Evolutionary conservation across 2,888 invertebrate species (phyloP), one percentile per base, ranked within the genome.

Genomic region (Andrena minutula): DNA sequence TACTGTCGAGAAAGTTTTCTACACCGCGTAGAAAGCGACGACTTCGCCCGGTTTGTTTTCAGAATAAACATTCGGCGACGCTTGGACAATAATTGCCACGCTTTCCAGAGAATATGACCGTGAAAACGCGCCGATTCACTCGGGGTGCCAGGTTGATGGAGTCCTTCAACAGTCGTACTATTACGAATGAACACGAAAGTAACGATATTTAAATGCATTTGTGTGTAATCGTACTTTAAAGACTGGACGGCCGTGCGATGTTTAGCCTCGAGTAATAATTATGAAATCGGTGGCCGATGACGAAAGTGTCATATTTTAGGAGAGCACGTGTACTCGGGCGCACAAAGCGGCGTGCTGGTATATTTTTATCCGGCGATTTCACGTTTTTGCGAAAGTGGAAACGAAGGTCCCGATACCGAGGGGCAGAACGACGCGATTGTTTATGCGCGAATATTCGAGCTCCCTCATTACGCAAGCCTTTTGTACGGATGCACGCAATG

Each of bases 231-330:
- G 26, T 10, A 10, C 12, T 6, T 32, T 16, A 64, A 32, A 35
- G 8, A 61, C 32, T 20, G 12, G 16, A 28, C 30, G 47, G 20
- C 7, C 41, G 20, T 16, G 23, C 64, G 65, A 28, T 66, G 53
- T 16, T 66, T 12, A 69, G 26, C 74, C 58, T 41, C 75, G 66
- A 28, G 64, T 49, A 81, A 69, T 79, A 63, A 78, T 69, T 72
- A 74, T 64, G 53, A 74, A 70, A 79, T 26, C 10, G 23, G 35
- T 23, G 49, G 35, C 51, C 35, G 70, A 70, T 74, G 78, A 82
- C 66, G 83, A 83, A 74, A 83, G 82, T 83, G 83, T 78, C 70
- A 83, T 82, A 82, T 83, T 83, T 83, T 83, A 41, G 77, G 82
- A 66, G 74, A 78, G 72, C 83, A 83, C 83, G 83, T 83, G 83